These are phyloP conservation scores for Micrasema minimum DNA, from an alignment of 1,140 invertebrate species.

Conservation along the genomic window DNA sequence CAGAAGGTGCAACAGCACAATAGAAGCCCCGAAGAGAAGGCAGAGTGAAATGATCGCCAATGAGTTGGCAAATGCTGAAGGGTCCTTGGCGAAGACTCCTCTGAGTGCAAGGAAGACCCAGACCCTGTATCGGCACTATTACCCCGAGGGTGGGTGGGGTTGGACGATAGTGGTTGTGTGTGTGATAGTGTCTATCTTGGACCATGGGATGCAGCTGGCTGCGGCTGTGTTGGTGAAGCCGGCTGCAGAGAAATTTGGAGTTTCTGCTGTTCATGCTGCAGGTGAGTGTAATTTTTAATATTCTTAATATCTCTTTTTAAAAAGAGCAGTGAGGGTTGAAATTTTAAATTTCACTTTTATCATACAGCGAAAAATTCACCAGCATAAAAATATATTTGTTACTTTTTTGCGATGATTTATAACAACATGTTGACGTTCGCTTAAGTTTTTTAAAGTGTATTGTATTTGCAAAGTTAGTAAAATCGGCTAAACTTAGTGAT, in stretches of 20 bases:
- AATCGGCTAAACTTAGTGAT: too few species aligned
- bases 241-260: slow-evolving; percentile 57
- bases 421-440: too few species aligned
- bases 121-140: slow-evolving; percentile 73
- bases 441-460: too few species aligned
- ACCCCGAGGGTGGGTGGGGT: slow-evolving; percentile 85
- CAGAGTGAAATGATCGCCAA: slow-evolving; percentile 58
- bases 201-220: slow-evolving; percentile 73
- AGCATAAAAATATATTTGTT: too few species aligned
- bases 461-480: too few species aligned
- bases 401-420: too few species aligned
- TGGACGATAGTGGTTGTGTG: slow-evolving; percentile 80
- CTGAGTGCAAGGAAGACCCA: slow-evolving; percentile 62
- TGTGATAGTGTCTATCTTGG: slow-evolving; percentile 73
- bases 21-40: slow-evolving; percentile 44
- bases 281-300: slow-evolving; percentile 45
- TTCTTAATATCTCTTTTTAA: background rate
- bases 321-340: too few species aligned
- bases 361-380: too few species aligned
- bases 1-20: slow-evolving; percentile 54
- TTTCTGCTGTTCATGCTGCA: slow-evolving; percentile 47
- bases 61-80: slow-evolving; percentile 60
- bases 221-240: slow-evolving; percentile 59
- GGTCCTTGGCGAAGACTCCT: slow-evolving; percentile 58
- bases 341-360: too few species aligned